Base-by-base conservation (phyloP, 2,888 invertebrate species). In the Harpalus rufipes region DNA sequence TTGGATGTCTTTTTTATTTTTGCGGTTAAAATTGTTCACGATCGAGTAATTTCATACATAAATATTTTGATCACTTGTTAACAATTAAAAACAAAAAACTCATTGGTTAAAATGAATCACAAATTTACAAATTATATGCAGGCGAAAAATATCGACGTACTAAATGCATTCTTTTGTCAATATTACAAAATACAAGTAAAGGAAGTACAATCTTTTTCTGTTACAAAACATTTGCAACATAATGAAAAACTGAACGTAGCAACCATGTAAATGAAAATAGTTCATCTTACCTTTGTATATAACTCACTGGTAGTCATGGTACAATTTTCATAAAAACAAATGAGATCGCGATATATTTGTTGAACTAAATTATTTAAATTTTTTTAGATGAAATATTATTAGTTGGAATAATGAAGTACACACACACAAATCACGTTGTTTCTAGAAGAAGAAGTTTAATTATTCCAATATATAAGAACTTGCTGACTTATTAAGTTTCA, bases 251-350 rank as follows among this genome's bases (percentile, higher is more conserved):
- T n/a, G 14, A 61, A 61, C n/a, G 3, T 18, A 14, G 59, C 18
- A 18, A 7, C 18, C 59, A 6, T 16, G 59, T 61, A 63, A 63
- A 63, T 12, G 10, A 18, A 41, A 44, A 72, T 41, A 39, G 21
- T 14, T 58, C 14, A 44, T 79, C 85, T 85, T 86, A 87, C 87
- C 86, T 86, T 87, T 14, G 86, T 85, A 44, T 86, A 86, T 68
- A 86, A 79, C 80, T 86, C 86, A 68, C 82, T 68, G 25, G 86
- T 86, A 80, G 86, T 86, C 86, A 86, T 86, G 32, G 21, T 82
- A 12, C 8, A 32, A 39, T 56, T 41, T 14, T 25, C 39, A 76
- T 41, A 76, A 74, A 83, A 82, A 72, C 18, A 82, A 59, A 59
- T 82, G 59, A 65, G 56, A 41, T 59, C 32, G 61, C 76, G 58